phyloP scores from a whole-genome alignment of 2,113 vertebrate genomes.

The Alaudala cheleensis region DNA sequence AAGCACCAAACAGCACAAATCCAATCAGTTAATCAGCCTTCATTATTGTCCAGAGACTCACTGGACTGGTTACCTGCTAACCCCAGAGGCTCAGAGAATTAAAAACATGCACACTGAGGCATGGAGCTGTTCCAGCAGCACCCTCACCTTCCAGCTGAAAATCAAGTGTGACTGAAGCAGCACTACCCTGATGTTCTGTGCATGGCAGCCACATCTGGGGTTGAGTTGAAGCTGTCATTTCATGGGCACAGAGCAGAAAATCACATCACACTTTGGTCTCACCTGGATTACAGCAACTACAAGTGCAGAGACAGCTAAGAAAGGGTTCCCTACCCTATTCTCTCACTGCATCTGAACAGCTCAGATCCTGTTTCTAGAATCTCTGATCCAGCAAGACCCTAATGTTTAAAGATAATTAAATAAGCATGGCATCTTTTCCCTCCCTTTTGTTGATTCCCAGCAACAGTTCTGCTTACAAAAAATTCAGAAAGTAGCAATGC shows the following conservation, averaged over 20 bases:
- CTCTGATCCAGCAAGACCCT: background rate
- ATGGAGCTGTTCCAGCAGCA: background rate
- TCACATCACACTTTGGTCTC: background rate
- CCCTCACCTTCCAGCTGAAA: background rate
- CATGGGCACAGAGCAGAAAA: background rate
- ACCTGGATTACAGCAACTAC: background rate
- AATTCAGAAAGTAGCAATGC: background rate
- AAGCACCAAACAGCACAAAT: background rate
- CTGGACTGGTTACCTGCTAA: background rate
- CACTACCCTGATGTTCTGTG: background rate
- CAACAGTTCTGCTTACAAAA: background rate
- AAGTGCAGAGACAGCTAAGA: background rate
- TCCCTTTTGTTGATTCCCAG: background rate
- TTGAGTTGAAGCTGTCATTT: background rate
- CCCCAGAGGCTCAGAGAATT: background rate
- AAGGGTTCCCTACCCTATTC: background rate
- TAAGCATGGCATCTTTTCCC: background rate
- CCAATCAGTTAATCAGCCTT: background rate
- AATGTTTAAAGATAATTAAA: background rate
- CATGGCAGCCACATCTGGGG: background rate
- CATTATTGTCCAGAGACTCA: background rate
- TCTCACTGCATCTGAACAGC: background rate
- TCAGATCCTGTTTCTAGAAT: background rate
- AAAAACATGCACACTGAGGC: background rate
- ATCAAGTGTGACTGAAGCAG: background rate